Evolutionary conservation across 2,113 vertebrate species (phyloP), one percentile per base, ranked within the genome.

Genomic region (Chaenogobius annularis): DNA sequence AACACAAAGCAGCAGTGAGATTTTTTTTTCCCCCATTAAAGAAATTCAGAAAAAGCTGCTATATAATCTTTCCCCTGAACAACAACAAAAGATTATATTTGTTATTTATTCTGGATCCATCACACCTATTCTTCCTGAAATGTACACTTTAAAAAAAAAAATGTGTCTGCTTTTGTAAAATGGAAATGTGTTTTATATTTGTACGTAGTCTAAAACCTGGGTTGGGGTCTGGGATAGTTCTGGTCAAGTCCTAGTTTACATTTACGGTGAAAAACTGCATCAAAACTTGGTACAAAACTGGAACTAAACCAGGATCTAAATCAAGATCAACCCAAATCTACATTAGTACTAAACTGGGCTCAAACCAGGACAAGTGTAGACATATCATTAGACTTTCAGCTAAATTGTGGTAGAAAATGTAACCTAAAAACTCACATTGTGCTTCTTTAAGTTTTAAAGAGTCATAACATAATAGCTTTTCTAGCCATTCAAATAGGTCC

Each of bases 401-500:
- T 17, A 50, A 17, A 19, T 50, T 17, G 5, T 50, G 7, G 7
- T 54, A 17, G 6, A 5, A n/a, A 52, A 54, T 54, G 8, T 20
- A 20, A 20, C 50, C 6, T 19, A 9, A 52, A 52, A 19, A 52
- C 17, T 19, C 4, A 19, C 19, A n/a, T 3, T 19, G 19, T 54
- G 19, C 19, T 54, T 3, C 19, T 19, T 11, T 19, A 19, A 19
- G 48, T 19, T 19, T 50, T 50, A 50, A 15, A 50, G 48, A 50
- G 50, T 54, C 9, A 10, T 58, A 55, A 70, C 66, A 52, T 65
- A 61, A 55, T 64, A 79, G 59, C 35, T 8, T 52, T 59, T 58
- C 22, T 13, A 26, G 22, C 1, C 69, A 54, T 17, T 22, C 43
- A 55, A 20, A 22, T 56, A 37, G 31, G 66, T 54, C 35, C 47